A percentile compares a stretch with the other conserved stretches of the same genome.
Evolutionary conservation across 2,113 vertebrate species (phyloP).

Genomic region (Naja naja): DNA sequence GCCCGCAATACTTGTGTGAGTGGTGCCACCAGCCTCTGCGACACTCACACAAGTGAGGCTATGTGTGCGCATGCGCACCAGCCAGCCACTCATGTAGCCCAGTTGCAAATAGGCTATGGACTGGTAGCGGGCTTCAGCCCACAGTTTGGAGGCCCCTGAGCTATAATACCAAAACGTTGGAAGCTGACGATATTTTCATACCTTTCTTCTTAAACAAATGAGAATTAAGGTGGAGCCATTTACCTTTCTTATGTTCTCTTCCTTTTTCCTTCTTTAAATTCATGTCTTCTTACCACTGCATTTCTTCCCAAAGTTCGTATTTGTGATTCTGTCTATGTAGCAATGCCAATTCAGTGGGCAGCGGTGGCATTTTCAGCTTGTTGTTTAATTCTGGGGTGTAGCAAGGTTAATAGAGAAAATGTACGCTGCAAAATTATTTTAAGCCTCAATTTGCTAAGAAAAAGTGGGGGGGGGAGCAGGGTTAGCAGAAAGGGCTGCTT

Average conservation of each 20-base stretch:
- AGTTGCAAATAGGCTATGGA: too few species aligned
- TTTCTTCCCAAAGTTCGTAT: neutral
- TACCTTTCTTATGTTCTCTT: neutral
- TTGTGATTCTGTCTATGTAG: neutral
- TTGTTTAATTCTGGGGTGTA: neutral
- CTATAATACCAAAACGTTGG: neutral
- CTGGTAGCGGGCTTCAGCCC: accelerated
- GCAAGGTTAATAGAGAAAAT: neutral
- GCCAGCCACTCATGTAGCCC: too few species aligned
- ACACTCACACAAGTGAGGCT: too few species aligned
- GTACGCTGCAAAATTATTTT: neutral
- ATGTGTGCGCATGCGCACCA: too few species aligned
- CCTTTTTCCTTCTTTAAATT: neutral
- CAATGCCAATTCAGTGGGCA: neutral
- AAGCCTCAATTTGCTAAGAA: neutral
- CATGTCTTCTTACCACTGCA: neutral
- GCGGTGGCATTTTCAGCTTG: neutral
- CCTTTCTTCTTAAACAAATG: neutral
- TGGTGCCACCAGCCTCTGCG: too few species aligned
- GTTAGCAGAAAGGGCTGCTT: neutral
- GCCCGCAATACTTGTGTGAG: too few species aligned
- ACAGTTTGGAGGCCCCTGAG: too few species aligned
- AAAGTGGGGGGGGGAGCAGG: neutral
- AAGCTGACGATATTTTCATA: neutral
- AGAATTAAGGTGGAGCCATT: neutral